Conservation (phyloP, 2,797 vertebrate species). For the Vultur gryphus region DNA sequence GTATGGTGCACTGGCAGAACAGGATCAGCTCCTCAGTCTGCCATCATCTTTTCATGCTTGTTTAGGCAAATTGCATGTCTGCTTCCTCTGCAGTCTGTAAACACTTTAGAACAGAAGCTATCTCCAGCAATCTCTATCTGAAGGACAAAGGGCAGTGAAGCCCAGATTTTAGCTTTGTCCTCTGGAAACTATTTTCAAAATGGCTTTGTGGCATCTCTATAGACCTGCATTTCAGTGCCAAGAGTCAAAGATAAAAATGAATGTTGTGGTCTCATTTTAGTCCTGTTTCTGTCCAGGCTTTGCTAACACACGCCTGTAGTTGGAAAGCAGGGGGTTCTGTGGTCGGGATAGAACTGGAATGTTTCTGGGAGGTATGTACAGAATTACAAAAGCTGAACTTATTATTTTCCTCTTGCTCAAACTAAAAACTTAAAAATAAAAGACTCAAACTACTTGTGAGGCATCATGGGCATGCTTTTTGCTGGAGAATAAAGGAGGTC, state of each 20-base stretch:
- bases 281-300: neutral
- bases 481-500: neutral
- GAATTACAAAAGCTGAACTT: neutral
- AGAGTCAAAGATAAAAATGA: neutral
- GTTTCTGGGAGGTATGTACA: neutral
- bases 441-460: neutral
- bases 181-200: neutral
- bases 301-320: neutral
- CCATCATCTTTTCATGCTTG: neutral
- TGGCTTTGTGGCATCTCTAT: neutral
- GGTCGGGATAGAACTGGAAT: neutral
- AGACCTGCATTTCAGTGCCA: neutral
- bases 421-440: neutral
- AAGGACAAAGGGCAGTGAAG: neutral
- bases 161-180: neutral
- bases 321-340: neutral
- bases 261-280: neutral
- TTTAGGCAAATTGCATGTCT: neutral
- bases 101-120: neutral
- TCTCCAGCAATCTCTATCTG: neutral
- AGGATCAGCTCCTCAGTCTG: neutral
- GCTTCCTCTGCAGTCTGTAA: neutral
- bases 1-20: neutral
- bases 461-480: neutral
- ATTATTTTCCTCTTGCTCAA: neutral